Percentiles rank a stretch among this genome's conserved stretches.
Evolutionary conservation across 1,140 invertebrate genomes (phyloP).

Genomic region (Centruroides sculpturatus): DNA sequence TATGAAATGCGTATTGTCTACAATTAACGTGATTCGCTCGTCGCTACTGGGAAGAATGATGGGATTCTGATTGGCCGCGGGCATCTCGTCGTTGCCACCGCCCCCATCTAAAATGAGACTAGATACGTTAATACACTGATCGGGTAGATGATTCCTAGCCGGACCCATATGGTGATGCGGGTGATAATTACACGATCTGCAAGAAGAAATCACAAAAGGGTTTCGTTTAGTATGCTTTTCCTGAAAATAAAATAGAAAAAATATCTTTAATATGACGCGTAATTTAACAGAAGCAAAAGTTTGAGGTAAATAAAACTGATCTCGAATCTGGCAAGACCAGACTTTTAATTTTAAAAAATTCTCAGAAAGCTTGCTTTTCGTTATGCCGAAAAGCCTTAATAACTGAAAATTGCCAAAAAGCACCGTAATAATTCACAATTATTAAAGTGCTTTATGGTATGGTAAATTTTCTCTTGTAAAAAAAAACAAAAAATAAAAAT

Average conservation of each 20-base stretch:
- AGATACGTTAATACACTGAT: constrained; percentile 2
- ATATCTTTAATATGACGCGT: too few relatives aligned
- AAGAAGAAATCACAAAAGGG: constrained; percentile 1
- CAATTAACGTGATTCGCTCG: constrained; percentile 73
- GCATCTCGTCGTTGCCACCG: constrained; percentile 1
- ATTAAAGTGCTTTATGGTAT: too few relatives aligned
- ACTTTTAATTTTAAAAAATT: not conserved
- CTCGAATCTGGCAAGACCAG: not conserved
- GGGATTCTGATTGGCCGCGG: constrained; percentile 8
- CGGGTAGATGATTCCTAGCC: constrained; percentile 19
- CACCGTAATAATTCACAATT: too few relatives aligned
- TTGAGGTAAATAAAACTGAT: not conserved
- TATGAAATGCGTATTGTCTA: constrained; percentile 83
- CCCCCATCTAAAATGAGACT: not conserved
- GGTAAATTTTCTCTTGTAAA: not conserved
- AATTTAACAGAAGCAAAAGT: not conserved
- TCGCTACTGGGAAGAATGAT: constrained; percentile 33
- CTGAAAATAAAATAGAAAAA: too few relatives aligned
- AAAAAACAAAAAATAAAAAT: not conserved
- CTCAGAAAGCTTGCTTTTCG: not conserved
- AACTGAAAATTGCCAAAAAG: too few relatives aligned
- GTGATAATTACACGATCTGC: constrained; percentile 9
- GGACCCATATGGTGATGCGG: constrained; percentile 18
- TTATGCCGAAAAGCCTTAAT: not conserved
- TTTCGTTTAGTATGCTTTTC: not conserved